These are phyloP conservation scores for Tethea ocularis DNA, from an alignment of 2,888 invertebrate species.

Conservation along the genomic window DNA sequence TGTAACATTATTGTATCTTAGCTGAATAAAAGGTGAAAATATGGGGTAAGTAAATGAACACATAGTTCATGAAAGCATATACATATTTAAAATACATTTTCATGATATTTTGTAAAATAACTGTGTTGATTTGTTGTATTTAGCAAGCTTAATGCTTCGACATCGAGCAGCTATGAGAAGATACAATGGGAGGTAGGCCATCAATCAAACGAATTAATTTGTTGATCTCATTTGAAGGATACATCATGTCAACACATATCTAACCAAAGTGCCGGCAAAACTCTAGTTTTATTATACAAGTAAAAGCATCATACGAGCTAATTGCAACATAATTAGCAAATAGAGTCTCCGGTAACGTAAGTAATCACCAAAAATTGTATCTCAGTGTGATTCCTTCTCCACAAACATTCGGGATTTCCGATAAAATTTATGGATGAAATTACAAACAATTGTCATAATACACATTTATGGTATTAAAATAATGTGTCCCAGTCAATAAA, in stretches of 20 bases:
- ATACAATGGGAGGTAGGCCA: not conserved
- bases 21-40: no score
- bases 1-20: no score
- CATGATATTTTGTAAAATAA: not conserved
- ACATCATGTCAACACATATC: constrained; percentile 57
- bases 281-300: constrained; percentile 8
- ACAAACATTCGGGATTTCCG: not conserved
- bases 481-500: not conserved
- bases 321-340: not conserved
- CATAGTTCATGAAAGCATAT: no score
- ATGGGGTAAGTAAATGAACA: no score
- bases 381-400: constrained; percentile 11
- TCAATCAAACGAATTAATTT: constrained; percentile 13
- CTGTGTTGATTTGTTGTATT: not conserved
- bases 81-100: not conserved
- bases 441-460: not conserved
- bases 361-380: constrained; percentile 14
- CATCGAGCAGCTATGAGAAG: not conserved
- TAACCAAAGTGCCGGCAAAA: constrained; percentile 74
- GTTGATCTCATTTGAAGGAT: constrained; percentile 54
- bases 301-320: not conserved
- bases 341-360: not conserved
- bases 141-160: not conserved
- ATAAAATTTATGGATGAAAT: not conserved
- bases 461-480: not conserved